Base-by-base conservation (phyloP, 2,113 vertebrate species). In the Tonatia bakeri region DNA sequence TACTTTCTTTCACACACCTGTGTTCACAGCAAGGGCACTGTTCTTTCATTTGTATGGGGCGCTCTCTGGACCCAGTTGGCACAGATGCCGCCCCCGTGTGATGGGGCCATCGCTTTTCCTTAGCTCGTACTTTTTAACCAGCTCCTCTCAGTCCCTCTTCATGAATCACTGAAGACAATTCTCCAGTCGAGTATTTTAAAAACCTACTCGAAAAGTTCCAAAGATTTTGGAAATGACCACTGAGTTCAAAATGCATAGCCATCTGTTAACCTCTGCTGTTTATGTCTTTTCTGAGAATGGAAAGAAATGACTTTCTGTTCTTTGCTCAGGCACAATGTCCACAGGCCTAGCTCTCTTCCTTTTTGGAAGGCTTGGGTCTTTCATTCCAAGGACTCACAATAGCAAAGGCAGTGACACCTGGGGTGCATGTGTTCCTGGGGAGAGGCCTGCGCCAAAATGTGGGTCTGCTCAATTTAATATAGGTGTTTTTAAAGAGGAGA, bases 11-110 rank as follows among this genome's bases (percentile, higher is more conserved):
- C 40, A 67, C 47, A 88, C 3, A 76, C 56, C 61, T 40, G 19
- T 20, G 33, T 26, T 54, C 76, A 52, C 24, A 40, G 8, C 54
- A 36, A 87, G 47, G 80, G 33, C 38, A 31, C 67, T 97, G 97
- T 67, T 94, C 96, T 98, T 98, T 94, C 75, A 40, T 52, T 95
- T 56, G 76, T 80, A 90, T 43, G 97, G 75, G 79, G 75, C 94
- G 64, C 67, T 87, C 80, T 92, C 82, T 52, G 90, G 93, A 89
- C 54, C 80, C 70, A 96, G 69, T 36, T 67, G 83, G 97, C 92
- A 67, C 54, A 67, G 85, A 96, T 93, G 80, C 56, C 96, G 54
- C 40, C 95, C 97, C 97, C 96, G 90, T 61, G 31, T 72, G 77
- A 84, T 59, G 69, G n/a, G 97, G 96, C 91, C 90, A 64, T 91